Conservation (phyloP, 2,113 vertebrate genomes). For the Cynopterus brachyotis region DNA sequence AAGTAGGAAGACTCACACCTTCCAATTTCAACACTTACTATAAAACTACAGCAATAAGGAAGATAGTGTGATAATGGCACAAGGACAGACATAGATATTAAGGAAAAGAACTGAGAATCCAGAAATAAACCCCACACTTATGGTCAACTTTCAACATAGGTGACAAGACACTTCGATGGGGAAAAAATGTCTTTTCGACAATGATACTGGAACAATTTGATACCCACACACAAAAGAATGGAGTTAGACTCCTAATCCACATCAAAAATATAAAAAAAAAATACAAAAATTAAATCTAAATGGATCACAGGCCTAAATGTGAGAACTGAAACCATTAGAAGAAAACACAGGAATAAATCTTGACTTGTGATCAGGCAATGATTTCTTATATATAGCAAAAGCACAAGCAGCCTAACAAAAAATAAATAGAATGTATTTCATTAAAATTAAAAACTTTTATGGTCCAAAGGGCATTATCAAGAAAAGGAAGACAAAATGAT, state of each 20-base stretch:
- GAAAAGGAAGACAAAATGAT: not conserved
- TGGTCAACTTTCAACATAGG: not conserved
- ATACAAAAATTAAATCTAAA: constrained; percentile 31
- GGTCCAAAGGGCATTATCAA: not conserved
- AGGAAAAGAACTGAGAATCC: not conserved
- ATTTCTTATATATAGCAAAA: constrained; percentile 3
- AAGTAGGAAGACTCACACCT: not conserved
- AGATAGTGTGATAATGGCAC: not conserved
- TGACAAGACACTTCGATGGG: not conserved
- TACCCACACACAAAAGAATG: not conserved
- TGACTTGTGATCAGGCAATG: not conserved
- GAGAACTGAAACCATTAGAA: constrained; percentile 6
- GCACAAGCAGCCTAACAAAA: not conserved
- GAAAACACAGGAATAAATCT: not conserved
- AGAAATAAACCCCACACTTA: constrained; percentile 31
- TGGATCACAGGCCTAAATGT: not conserved
- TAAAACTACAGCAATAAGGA: not conserved
- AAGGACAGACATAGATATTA: not conserved
- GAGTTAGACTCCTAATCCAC: not conserved
- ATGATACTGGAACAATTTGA: not conserved
- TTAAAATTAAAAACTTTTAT: not conserved
- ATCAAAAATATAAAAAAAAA: not conserved
- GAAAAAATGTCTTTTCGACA: not conserved
- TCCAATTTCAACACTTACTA: not conserved
- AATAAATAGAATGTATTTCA: not conserved